Conservation (phyloP, 2,888 invertebrate genomes). For the Muschampia plurimacula region DNA sequence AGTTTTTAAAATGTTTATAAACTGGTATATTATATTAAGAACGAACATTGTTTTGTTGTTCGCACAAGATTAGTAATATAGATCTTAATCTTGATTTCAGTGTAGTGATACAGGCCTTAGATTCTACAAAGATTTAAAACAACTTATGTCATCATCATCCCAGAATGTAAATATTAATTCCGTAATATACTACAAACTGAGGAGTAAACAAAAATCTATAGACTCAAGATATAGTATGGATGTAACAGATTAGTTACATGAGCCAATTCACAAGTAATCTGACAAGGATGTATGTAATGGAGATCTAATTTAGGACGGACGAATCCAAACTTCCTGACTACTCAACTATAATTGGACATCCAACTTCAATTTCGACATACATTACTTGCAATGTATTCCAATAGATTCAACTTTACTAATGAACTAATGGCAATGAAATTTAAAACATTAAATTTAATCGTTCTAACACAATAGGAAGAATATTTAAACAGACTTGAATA, state of each 20-base stretch:
- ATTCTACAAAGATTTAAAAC: not conserved
- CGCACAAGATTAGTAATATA: too few species aligned
- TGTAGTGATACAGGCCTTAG: not conserved
- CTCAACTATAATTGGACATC: conserved; percentile 12
- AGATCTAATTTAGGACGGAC: conserved; percentile 31
- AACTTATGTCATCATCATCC: not conserved
- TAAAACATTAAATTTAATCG: conserved; percentile 10
- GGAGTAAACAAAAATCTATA: conserved; percentile 6
- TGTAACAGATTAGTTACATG: conserved; percentile 26
- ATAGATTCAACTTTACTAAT: conserved; percentile 1
- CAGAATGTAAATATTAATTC: not conserved
- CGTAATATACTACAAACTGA: not conserved
- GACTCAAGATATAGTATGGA: conserved; percentile 16
- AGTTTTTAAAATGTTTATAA: too few species aligned
- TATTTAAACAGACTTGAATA: conserved; percentile 19
- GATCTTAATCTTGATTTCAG: too few species aligned
- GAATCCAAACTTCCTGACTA: conserved; percentile 4
- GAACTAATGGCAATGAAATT: conserved; percentile 20
- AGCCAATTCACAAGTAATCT: conserved; percentile 34
- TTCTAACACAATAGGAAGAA: conserved; percentile 12
- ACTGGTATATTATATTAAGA: too few species aligned
- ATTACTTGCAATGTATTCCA: conserved; percentile 24
- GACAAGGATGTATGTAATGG: conserved; percentile 36
- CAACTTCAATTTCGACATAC: conserved; percentile 26
- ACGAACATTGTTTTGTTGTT: too few species aligned